phyloP scores from a whole-genome alignment of 2,113 vertebrate species.

The Thermophis baileyi region DNA sequence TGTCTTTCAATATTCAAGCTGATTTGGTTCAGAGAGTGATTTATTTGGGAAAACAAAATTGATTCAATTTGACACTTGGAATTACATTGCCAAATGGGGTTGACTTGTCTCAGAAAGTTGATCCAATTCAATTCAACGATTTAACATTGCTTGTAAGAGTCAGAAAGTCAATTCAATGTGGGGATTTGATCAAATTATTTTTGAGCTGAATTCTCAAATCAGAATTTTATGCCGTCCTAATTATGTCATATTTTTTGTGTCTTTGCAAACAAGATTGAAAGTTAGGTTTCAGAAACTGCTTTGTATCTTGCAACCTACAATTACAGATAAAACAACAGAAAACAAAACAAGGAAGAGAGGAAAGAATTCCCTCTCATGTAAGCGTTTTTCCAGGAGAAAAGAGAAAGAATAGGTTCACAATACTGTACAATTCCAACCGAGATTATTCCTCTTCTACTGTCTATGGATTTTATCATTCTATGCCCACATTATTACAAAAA shows the following conservation, averaged over 20 bases:
- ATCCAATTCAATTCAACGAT: not conserved
- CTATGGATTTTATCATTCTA: not conserved
- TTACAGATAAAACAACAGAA: not conserved
- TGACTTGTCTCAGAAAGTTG: not conserved
- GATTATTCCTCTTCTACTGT: not conserved
- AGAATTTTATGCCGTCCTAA: not conserved
- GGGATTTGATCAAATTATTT: not conserved
- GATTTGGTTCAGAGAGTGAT: not conserved
- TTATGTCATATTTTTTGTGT: not conserved
- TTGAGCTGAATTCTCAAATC: not conserved
- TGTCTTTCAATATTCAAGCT: not conserved
- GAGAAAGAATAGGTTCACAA: not conserved
- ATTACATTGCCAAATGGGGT: not conserved
- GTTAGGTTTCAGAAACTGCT: not conserved
- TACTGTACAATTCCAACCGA: not conserved
- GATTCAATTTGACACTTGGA: not conserved
- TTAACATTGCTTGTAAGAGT: not conserved
- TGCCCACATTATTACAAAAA: not conserved
- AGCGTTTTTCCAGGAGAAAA: not conserved
- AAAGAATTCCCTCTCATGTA: not conserved
- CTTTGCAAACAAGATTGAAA: not conserved
- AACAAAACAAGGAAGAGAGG: not conserved
- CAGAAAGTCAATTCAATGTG: not conserved
- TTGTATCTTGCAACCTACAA: not conserved
- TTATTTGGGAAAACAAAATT: not conserved